These are phyloP conservation scores for Cheilosia variabilis DNA, from an alignment of 2,888 invertebrate species.

Conservation along the genomic window DNA sequence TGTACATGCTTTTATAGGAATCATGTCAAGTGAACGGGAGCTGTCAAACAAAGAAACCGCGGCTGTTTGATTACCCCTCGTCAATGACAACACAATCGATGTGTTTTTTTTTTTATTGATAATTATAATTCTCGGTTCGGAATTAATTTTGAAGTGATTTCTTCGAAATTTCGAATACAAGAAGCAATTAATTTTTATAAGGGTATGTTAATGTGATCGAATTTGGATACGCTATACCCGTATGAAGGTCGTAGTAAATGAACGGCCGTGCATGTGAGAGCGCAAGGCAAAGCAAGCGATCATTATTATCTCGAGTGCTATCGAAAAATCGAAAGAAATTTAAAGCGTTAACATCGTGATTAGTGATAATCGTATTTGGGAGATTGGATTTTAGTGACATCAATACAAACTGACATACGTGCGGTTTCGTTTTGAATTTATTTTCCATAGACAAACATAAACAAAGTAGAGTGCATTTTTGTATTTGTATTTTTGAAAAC, in stretches of 20 bases:
- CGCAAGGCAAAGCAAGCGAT: not conserved
- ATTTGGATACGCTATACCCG: constrained; percentile 30
- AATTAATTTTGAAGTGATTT: constrained; percentile 40
- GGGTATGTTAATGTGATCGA: constrained; percentile 47
- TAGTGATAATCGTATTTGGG: constrained; percentile 20
- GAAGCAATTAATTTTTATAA: constrained; percentile 55
- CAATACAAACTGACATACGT: too few species aligned
- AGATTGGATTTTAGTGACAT: not conserved
- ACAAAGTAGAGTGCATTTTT: too few species aligned
- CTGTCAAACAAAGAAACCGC: constrained; percentile 27
- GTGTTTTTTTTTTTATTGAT: constrained; percentile 26
- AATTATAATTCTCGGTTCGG: constrained; percentile 22
- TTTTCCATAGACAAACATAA: too few species aligned
- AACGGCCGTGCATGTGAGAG: constrained; percentile 2
- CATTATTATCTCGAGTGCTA: not conserved
- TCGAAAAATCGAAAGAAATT: not conserved
- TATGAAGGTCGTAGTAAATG: constrained; percentile 29
- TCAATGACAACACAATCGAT: constrained; percentile 40
- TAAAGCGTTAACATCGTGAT: constrained; percentile 14
- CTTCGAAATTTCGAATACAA: constrained; percentile 26
- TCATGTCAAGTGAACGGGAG: constrained; percentile 24
- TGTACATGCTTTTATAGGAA: not conserved
- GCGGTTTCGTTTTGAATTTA: too few species aligned
- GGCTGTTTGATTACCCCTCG: constrained; percentile 41
- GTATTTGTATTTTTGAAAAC: too few species aligned